Percentiles rank a stretch among this genome's conserved stretches.
phyloP scores from a whole-genome alignment of 2,113 vertebrate species.

The Hemichromis elongatus region DNA sequence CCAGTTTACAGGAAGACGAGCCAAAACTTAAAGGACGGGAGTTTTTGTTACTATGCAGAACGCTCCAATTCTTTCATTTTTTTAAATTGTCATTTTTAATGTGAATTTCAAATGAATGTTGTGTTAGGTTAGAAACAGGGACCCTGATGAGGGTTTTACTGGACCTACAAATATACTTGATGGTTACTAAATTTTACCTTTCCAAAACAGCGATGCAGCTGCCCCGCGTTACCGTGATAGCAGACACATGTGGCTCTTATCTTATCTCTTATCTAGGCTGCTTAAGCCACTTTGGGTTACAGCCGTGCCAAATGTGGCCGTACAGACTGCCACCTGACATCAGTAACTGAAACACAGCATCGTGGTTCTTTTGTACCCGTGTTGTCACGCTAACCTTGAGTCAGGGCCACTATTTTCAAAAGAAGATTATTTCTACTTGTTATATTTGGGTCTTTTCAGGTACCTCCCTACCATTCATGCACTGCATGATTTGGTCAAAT shows the following conservation, averaged over 20 bases:
- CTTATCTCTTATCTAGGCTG: too few relatives aligned
- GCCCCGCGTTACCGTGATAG: too few relatives aligned
- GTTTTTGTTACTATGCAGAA: not conserved
- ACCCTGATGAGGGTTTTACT: too few relatives aligned
- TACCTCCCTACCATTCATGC: not conserved
- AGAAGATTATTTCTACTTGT: not conserved
- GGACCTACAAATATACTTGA: too few relatives aligned
- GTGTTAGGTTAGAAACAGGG: too few relatives aligned
- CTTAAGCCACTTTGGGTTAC: not conserved
- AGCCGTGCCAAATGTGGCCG: not conserved
- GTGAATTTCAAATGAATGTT: too few relatives aligned
- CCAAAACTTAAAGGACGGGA: not conserved
- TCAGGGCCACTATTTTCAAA: not conserved
- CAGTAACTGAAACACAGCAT: not conserved
- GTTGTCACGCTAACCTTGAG: not conserved
- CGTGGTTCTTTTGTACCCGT: not conserved
- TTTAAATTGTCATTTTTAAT: too few relatives aligned
- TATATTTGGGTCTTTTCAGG: not conserved
- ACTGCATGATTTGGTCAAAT: not conserved
- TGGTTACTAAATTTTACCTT: not conserved
- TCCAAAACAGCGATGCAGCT: not conserved
- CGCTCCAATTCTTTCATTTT: too few relatives aligned
- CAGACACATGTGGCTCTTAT: too few relatives aligned
- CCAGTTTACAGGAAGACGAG: not conserved
- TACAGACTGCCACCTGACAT: accelerated